Base-by-base conservation (phyloP, 2,888 invertebrate species). In the Pseudolycoriella hygida region DNA sequence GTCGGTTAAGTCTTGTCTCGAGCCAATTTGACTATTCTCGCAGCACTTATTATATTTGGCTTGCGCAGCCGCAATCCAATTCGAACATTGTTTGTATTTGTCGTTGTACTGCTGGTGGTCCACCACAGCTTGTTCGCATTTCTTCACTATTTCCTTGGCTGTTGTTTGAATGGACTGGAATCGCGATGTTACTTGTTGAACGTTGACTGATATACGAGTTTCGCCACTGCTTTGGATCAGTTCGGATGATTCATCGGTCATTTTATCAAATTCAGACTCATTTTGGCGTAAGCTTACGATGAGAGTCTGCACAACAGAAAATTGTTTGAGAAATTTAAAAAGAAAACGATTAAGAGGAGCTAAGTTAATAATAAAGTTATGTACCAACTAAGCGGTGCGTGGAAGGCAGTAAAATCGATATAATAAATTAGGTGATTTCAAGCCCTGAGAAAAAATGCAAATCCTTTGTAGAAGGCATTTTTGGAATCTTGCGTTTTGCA, bases 81-180 rank as follows among this genome's bases (percentile, higher is more conserved):
- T 80, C 0, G 77, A 73, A 54, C 86, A 88, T 57, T 86, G 81
- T 46, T 81, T 80, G 57, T 88, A 87, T 54, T 87, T 88, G 1
- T 84, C 83, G 55, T 80, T 75, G 57, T 82, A 90, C 1, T 73
- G 69, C 49, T 76, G 75, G 53, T 92, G 89, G 57, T 89, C 88
- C 45, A 73, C 71, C 1, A 86, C 79, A 5, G 88, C 81, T 67
- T 89, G 86, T 55, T 90, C 89, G 56, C 89, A 90, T 66, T 90
- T 92, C 61, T 89, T 89, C 1, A 89, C 76, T 25, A 92, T 76
- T 64, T 92, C 90, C 66, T 84, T 87, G 2, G 87, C 80, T 0
- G 90, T 89, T 1, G 80, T 77, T 61, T 89, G 87, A 42, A 90
- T 80, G 0, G 89, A 83, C 60, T 90, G 88, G 68, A 89, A 90